A percentile compares a stretch with the other conserved stretches of the same genome.
Evolutionary conservation across 2,797 vertebrate genomes (phyloP).

Genomic region (Fundulus diaphanus): DNA sequence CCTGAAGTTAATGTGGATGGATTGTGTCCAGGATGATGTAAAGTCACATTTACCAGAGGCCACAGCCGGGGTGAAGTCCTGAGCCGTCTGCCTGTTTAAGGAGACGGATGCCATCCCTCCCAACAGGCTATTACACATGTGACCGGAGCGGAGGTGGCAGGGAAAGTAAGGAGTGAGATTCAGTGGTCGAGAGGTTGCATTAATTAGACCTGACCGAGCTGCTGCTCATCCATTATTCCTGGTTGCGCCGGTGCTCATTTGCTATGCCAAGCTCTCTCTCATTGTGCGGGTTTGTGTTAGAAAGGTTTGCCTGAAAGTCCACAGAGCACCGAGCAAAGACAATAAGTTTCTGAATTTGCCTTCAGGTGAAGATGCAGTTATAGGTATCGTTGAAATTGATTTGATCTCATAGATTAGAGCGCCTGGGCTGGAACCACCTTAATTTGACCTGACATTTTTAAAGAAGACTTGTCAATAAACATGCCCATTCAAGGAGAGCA

Average conservation of each 20-base stretch:
- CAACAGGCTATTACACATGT: conserved; percentile 54
- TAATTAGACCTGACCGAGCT: conserved; percentile 65
- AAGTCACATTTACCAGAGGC: conserved; percentile 61
- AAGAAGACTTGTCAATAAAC: neutral
- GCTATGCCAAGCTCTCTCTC: conserved; percentile 17
- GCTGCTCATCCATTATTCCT: conserved; percentile 68
- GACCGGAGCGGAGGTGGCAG: conserved; percentile 45
- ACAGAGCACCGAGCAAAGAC: conserved; percentile 11
- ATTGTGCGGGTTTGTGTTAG: conserved; percentile 15
- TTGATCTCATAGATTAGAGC: neutral
- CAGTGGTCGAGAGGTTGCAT: conserved; percentile 50
- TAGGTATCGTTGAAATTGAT: neutral
- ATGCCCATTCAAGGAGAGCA: neutral
- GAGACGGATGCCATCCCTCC: conserved; percentile 51
- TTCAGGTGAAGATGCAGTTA: neutral
- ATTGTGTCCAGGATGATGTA: conserved; percentile 65
- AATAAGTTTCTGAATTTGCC: neutral
- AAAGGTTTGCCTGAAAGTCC: conserved; percentile 9
- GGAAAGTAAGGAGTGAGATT: conserved; percentile 34
- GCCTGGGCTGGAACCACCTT: neutral
- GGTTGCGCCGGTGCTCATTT: conserved; percentile 56
- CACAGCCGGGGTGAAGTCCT: conserved; percentile 41
- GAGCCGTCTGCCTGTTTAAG: conserved; percentile 46
- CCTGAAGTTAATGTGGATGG: conserved; percentile 72
- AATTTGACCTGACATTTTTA: neutral